Base-by-base conservation (phyloP, 2,888 invertebrate genomes). In the Brachyopa scutellaris region DNA sequence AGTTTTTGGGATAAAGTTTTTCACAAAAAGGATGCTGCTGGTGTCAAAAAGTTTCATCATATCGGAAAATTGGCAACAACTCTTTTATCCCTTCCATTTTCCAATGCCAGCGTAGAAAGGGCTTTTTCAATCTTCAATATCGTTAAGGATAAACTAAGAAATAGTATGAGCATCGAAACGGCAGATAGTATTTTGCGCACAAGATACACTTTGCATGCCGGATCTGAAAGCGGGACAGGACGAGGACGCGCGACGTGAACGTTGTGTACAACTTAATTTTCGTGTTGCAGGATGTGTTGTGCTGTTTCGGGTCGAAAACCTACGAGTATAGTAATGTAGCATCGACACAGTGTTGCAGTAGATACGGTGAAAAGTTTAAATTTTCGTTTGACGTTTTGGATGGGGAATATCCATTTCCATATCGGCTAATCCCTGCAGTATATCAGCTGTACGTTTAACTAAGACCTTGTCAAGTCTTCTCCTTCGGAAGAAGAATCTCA, bases 261-360 rank as follows among this genome's bases (percentile, higher is more conserved):
- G 49, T 62, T 74, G 69, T 80, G 62, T 59, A 64, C 67, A 80
- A 76, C 80, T 80, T 76, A 69, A 64, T 42, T 64, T 73, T 76
- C 29, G 42, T 57, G 61, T 62, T 76, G 42, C 42, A 49, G 40
- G 76, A 42, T 64, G 29, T 21, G 38, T 74, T 62, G 61, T 62
- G 40, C 17, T 31, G 26, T 59, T 53, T 31, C 19, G 29, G n/a
- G n/a, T n/a, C n/a, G n/a, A n/a, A n/a, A n/a, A n/a, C n/a, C n/a
- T n/a, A n/a, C n/a, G n/a, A n/a, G n/a, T n/a, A n/a, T 51, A 42
- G 51, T 40, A 72, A 40, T 51, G 40, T 21, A 31, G 31, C 40
- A 55, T 59, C 23, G 49, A 59, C 49, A 66, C 59, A 59, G 31
- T 49, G 59, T 49, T 51, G 40, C n/a, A n/a, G n/a, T n/a, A n/a